A percentile compares a stretch with the other conserved stretches of the same genome.
Evolutionary conservation across 1,140 invertebrate genomes (phyloP).

Genomic region (Drosophila paulistorum): DNA sequence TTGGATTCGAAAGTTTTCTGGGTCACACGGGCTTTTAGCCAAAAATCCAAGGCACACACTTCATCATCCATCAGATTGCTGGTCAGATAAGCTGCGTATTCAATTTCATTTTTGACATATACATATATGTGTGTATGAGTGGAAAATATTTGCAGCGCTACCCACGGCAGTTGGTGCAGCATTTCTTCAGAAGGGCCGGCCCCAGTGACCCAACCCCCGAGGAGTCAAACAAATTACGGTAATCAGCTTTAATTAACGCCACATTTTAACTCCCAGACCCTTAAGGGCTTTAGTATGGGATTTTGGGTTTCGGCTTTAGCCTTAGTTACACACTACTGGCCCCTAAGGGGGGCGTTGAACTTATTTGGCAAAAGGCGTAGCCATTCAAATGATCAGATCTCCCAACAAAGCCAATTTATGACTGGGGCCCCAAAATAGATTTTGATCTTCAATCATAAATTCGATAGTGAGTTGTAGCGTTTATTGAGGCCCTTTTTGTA

Average conservation of each 20-base stretch:
- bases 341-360: slow-evolving; percentile 59
- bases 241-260: slow-evolving; percentile 77
- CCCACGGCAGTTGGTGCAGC: slow-evolving; percentile 37
- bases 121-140: slow-evolving; percentile 37
- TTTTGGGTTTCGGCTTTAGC: slow-evolving; percentile 14
- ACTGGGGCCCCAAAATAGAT: slow-evolving; percentile 40
- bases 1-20: slow-evolving; percentile 55
- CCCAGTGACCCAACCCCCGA: slow-evolving; percentile 40
- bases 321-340: slow-evolving; percentile 33
- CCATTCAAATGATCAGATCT: slow-evolving; percentile 59
- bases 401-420: slow-evolving; percentile 61
- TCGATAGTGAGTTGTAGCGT: slow-evolving; percentile 2
- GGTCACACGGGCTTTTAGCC: slow-evolving; percentile 63
- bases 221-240: slow-evolving; percentile 79
- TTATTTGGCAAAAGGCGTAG: slow-evolving; percentile 63
- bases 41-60: slow-evolving; percentile 37
- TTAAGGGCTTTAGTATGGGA: slow-evolving; percentile 36
- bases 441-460: slow-evolving; percentile 66
- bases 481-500: slow-evolving; percentile 41
- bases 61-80: slow-evolving; percentile 23
- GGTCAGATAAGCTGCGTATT: slow-evolving; percentile 37
- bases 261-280: slow-evolving; percentile 57
- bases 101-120: slow-evolving; percentile 58
- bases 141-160: slow-evolving; percentile 58
- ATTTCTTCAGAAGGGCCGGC: slow-evolving; percentile 51